Evolutionary conservation across 2,113 vertebrate species (phyloP).

Genomic region (Argyrosomus japonicus): DNA sequence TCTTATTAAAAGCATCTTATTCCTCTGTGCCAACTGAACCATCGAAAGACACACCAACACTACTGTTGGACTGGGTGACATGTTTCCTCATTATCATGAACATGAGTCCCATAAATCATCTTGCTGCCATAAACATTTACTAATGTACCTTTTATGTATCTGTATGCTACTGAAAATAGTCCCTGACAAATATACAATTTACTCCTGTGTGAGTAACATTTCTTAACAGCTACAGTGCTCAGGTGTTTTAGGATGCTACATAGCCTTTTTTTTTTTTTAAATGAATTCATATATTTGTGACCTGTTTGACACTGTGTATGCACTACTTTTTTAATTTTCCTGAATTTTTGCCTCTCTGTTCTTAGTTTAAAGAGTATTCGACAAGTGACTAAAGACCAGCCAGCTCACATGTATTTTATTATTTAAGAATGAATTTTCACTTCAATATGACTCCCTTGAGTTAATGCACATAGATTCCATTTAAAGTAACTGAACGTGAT

Average conservation of each 20-base stretch:
- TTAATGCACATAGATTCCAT: not conserved
- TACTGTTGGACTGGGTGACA: too few relatives aligned
- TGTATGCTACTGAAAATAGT: not conserved
- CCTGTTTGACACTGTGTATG: not conserved
- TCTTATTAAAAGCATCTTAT: not conserved
- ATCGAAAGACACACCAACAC: not conserved
- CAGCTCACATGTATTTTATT: not conserved
- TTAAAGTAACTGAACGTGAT: not conserved
- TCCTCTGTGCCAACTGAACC: not conserved
- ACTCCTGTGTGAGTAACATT: not conserved
- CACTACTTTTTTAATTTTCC: not conserved
- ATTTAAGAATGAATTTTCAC: not conserved
- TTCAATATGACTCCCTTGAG: not conserved
- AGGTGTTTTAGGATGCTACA: not conserved
- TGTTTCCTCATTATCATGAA: too few relatives aligned
- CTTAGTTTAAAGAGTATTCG: not conserved
- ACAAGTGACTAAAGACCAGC: not conserved
- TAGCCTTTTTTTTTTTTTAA: not conserved
- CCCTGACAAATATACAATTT: not conserved
- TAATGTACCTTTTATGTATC: not conserved
- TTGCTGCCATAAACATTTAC: not conserved
- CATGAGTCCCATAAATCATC: not conserved
- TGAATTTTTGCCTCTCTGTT: not conserved
- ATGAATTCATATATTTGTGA: not conserved
- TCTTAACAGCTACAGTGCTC: not conserved